Evolutionary conservation across 1,140 invertebrate genomes (phyloP).

Genomic region (Megalopta genalis): DNA sequence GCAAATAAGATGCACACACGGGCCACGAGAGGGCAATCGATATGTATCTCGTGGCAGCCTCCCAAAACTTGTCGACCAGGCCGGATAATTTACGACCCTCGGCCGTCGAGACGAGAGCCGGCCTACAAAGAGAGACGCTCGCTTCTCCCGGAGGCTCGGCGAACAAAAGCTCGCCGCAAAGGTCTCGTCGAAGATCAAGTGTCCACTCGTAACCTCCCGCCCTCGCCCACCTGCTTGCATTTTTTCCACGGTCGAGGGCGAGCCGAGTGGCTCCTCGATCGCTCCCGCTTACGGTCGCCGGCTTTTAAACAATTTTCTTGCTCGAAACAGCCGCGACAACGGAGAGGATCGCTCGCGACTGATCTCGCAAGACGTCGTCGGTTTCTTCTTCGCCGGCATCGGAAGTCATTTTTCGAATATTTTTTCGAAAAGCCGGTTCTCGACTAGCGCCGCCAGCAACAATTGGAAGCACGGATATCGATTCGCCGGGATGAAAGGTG

Average conservation of each 20-base stretch:
- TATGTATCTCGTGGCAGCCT: not conserved
- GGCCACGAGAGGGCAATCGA: not conserved
- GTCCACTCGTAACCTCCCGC: conserved; percentile 2
- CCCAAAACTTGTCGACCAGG: not conserved
- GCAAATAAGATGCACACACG: not conserved
- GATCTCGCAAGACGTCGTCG: too few species aligned
- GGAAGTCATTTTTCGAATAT: too few species aligned
- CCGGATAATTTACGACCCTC: conserved; percentile 34
- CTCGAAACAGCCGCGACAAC: conserved; percentile 21
- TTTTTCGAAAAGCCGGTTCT: too few species aligned
- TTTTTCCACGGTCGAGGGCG: conserved; percentile 12
- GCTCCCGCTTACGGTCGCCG: conserved; percentile 10
- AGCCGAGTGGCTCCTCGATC: conserved; percentile 30
- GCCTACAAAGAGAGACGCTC: conserved; percentile 16
- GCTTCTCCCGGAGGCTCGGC: not conserved
- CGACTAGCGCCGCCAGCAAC: not conserved
- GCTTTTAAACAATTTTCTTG: conserved; percentile 48
- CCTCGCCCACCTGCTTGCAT: not conserved
- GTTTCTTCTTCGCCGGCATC: too few species aligned
- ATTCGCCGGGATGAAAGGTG: not conserved
- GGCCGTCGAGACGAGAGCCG: not conserved
- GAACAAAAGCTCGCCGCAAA: conserved; percentile 17
- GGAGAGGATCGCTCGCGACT: not conserved
- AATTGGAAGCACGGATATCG: too few species aligned
- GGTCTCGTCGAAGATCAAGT: conserved; percentile 32